phyloP scores from a whole-genome alignment of 2,797 vertebrate species.

The Gymnothorax reevesii region DNA sequence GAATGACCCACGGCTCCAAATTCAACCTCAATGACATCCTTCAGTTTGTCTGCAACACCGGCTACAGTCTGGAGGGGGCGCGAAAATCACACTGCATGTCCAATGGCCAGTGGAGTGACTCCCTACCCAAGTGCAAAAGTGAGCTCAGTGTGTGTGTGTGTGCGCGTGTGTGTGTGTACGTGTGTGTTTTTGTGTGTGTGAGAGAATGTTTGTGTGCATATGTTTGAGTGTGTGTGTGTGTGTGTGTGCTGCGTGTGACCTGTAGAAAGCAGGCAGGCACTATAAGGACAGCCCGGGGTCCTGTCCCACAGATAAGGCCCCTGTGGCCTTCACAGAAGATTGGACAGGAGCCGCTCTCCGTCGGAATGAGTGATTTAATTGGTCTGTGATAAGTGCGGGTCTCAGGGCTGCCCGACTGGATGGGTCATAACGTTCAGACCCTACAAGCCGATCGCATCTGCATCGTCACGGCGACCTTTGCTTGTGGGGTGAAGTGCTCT shows the following conservation, averaged over 20 bases:
- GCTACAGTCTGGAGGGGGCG: conserved; percentile 85
- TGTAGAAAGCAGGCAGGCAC: background rate
- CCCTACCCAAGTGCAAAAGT: conserved; percentile 89
- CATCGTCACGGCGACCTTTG: background rate
- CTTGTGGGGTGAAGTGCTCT: background rate
- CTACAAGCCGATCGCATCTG: background rate
- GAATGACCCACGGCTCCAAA: conserved; percentile 88
- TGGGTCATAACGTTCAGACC: background rate
- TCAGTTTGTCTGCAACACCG: conserved; percentile 87
- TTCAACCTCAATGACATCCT: conserved; percentile 93
- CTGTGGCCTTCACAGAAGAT: background rate
- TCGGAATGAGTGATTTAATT: background rate
- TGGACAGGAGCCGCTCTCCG: too few species aligned
- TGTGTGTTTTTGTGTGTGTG: background rate
- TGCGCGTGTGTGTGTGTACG: background rate
- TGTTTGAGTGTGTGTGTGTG: background rate
- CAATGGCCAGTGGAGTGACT: conserved; percentile 92
- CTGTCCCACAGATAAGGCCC: background rate
- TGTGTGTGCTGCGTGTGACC: background rate
- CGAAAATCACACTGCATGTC: conserved; percentile 84
- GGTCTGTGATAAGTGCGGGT: background rate
- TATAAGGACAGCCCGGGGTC: background rate
- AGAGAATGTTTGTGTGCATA: background rate
- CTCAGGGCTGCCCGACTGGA: background rate
- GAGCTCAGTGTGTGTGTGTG: conserved; percentile 58